Evolutionary conservation across 2,113 vertebrate species (phyloP).

Genomic region (Pterocles orientalis): DNA sequence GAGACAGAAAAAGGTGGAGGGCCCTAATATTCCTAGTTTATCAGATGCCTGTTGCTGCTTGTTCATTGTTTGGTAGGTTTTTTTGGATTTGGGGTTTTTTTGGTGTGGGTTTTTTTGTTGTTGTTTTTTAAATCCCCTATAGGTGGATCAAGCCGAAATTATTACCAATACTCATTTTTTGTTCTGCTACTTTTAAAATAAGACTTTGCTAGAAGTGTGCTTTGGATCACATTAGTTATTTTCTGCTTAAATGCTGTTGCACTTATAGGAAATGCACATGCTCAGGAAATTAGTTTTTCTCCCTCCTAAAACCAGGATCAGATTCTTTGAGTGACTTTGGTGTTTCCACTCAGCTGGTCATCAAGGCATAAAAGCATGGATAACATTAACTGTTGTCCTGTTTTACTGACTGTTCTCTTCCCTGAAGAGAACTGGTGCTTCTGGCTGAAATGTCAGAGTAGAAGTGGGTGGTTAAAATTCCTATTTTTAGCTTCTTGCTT

Average conservation of each 20-base stretch:
- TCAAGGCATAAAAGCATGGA: slow-evolving; percentile 50
- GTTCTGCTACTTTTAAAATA: not conserved
- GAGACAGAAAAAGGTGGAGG: slow-evolving; percentile 42
- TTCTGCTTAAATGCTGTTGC: slow-evolving; percentile 10
- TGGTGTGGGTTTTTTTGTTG: not conserved
- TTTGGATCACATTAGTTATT: slow-evolving; percentile 1
- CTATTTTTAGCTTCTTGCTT: slow-evolving; percentile 46
- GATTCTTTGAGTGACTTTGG: slow-evolving; percentile 36
- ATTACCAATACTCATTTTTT: not conserved
- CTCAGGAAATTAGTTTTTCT: slow-evolving; percentile 8
- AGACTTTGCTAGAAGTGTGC: not conserved
- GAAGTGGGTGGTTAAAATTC: not conserved
- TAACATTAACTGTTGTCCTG: slow-evolving; percentile 32
- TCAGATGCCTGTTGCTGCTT: slow-evolving; percentile 31
- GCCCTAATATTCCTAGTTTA: slow-evolving; percentile 31
- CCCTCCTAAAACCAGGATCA: not conserved
- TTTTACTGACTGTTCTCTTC: slow-evolving; percentile 50
- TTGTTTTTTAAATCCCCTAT: not conserved
- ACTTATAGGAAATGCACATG: not conserved
- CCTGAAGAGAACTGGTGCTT: slow-evolving; percentile 48
- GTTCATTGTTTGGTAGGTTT: not conserved
- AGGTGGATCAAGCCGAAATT: not conserved
- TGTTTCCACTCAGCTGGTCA: slow-evolving; percentile 30
- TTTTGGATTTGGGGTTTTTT: not conserved
- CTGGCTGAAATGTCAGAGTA: slow-evolving; percentile 60